Base-by-base conservation (phyloP, 2,888 invertebrate species). In the Micropterix aruncella region DNA sequence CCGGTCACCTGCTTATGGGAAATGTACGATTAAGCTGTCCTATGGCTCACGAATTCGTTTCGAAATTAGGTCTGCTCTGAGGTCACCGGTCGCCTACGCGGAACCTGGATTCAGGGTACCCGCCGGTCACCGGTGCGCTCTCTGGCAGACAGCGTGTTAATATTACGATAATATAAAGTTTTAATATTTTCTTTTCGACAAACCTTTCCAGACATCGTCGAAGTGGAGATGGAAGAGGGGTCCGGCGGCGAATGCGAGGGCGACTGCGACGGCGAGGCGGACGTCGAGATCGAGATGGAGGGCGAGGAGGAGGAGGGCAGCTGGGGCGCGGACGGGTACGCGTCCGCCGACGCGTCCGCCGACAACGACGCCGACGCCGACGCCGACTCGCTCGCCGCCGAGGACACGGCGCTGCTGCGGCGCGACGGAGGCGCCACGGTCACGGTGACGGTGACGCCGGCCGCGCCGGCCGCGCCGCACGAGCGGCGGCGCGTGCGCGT, bases 351-450 rank as follows among this genome's bases (percentile, higher is more conserved):
- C 52, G 76, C 73, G 39, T 70, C 70, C 44, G 70, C 65, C 2
- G 72, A 67, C 27, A 67, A 60, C 18, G 72, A 60, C 19, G 75
- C 73, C 39, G 75, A 74, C 52, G 76, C 73, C 40, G 70, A 70
- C 44, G 70, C 65, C 2, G 72, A 72, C 57, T 70, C 71, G 42
- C 59, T 67, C 56, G 76, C 61, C 51, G 75, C 63, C 59, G 52
- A 15, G 56, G 72, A 73, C 56, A 73, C 73, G 48, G 73, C 74
- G 44, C 61, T 75, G 52, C 58, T 75, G 50, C 65, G 70, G 50
- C 55, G 27, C 27, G 27, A 27, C 57, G 71, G 66, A 52, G 63
- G 66, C 52, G 60, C 65, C 47, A 67, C 70, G 42, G 70, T 71
- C 57, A 72, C 27, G 27, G 41, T 18, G 44, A 40, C 44, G 38